A percentile compares a stretch with the other conserved stretches of the same genome.
Evolutionary conservation across 2,888 invertebrate species (phyloP).

Genomic region (Epistrophe eligans): DNA sequence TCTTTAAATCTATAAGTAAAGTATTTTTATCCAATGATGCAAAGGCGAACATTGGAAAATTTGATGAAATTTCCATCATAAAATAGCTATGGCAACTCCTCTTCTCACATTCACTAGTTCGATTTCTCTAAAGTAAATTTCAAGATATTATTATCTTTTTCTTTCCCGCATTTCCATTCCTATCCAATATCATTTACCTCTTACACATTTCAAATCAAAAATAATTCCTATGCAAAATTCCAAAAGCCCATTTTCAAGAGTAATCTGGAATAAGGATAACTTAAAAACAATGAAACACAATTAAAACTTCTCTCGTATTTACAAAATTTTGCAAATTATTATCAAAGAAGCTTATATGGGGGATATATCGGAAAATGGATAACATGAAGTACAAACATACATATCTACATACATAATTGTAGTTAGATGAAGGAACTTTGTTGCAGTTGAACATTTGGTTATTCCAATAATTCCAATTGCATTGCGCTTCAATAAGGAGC

Average conservation of each 20-base stretch:
- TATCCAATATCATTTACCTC: neutral
- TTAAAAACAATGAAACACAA: constrained; percentile 70
- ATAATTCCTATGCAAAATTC: constrained; percentile 12
- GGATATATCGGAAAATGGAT: constrained; percentile 12
- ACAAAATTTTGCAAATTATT: constrained; percentile 36
- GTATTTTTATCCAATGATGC: too few species aligned
- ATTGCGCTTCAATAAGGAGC: constrained; percentile 34
- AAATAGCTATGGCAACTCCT: neutral
- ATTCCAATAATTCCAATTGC: constrained; percentile 53
- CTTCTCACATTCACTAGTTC: neutral
- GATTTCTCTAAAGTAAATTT: neutral
- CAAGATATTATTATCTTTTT: neutral
- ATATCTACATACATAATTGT: neutral
- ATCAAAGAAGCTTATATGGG: constrained; percentile 3
- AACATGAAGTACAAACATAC: neutral
- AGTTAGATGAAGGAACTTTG: constrained; percentile 21
- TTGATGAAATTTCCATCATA: neutral
- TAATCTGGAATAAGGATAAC: constrained; percentile 53
- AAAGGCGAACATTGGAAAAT: neutral
- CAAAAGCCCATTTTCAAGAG: constrained; percentile 46
- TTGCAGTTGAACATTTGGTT: constrained; percentile 34
- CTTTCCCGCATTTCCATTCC: neutral
- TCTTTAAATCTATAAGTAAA: too few species aligned
- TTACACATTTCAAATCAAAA: constrained; percentile 1
- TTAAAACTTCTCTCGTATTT: constrained; percentile 55